Evolutionary conservation across 64 coral and sea anemone genomes (phyloP), one percentile per base, ranked within the genome.

Genomic region (Cladopsammia gracilis): DNA sequence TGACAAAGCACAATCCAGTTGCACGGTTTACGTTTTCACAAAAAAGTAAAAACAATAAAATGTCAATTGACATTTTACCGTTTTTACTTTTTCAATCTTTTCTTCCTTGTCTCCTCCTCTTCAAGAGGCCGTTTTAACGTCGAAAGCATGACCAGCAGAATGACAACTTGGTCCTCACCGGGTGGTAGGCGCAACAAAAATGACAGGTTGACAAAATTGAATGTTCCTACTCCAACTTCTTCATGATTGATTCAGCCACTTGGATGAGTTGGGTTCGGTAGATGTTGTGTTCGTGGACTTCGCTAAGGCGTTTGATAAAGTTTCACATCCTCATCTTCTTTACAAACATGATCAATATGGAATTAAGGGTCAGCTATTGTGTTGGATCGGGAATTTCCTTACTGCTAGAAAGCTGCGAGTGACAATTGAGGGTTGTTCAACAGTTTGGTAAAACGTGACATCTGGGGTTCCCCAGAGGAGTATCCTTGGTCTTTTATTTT

Each of bases 241-340:
- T 8, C 82, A 85, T 47, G 8, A 85, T 4, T 85, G 82, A 59
- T 42, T 85, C 44, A 58, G 48, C 8, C 43, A 18, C 9, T 67
- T 85, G 4, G 61, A 85, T 45, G 56, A 65, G n/a, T 47, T 34
- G 25, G 81, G 57, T 3, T 16, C 81, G 13, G 45, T 62, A 20
- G 61, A 80, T 19, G 19, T 58, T 58, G 52, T 45, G n/a, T 80
- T 80, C 19, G 13, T 80, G 2, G 77, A 80, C n/a, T 80, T 80
- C 47, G 82, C 9, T 4, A 85, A 25, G 34, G 82, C 62, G 2
- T 85, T 85, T 19, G 82, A 85, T 12, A 85, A 34, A 64, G 58
- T 85, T 13, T 85, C 61, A 43, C 62, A 66, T 47, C 24, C 56
- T 13, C 58, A 85, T 44, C 82, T 64, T 2, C 9, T 60, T 42